A percentile compares a stretch with the other conserved stretches of the same genome.
Evolutionary conservation across 2,888 invertebrate genomes (phyloP).

Genomic region (Lepidochrysops patricia): DNA sequence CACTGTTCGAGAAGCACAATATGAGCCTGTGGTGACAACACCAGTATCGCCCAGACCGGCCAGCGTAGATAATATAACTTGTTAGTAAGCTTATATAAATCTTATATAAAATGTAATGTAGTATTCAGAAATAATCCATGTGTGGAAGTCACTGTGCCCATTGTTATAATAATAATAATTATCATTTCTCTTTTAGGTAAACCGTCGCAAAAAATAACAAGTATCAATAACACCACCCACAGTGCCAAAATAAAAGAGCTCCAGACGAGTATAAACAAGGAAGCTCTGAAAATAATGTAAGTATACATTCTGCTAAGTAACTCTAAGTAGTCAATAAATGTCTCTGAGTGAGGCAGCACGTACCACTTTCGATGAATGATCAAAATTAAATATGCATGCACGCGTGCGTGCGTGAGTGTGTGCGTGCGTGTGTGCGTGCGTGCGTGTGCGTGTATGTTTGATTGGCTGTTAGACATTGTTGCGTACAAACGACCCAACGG

Average conservation of each 20-base stretch:
- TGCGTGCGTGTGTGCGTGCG: no score
- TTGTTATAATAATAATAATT: neutral
- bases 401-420: no score
- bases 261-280: constrained; percentile 45
- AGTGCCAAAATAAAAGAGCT: constrained; percentile 55
- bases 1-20: constrained; percentile 44
- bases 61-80: constrained; percentile 25
- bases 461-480: no score
- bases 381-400: no score
- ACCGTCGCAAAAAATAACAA: constrained; percentile 41
- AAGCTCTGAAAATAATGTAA: constrained; percentile 47
- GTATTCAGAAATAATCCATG: no score
- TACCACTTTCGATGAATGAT: no score
- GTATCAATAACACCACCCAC: constrained; percentile 55
- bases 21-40: constrained; percentile 10
- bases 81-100: constrained; percentile 21
- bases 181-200: constrained; percentile 32
- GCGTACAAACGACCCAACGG: no score
- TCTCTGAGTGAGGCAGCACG: no score
- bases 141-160: no score
- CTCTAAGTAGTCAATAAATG: no score
- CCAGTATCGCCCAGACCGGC: constrained; percentile 9
- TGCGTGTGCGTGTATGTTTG: no score
- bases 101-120: no score
- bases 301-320: constrained; percentile 24